phyloP scores from a whole-genome alignment of 2,113 vertebrate species.

The Galeopterus variegatus region DNA sequence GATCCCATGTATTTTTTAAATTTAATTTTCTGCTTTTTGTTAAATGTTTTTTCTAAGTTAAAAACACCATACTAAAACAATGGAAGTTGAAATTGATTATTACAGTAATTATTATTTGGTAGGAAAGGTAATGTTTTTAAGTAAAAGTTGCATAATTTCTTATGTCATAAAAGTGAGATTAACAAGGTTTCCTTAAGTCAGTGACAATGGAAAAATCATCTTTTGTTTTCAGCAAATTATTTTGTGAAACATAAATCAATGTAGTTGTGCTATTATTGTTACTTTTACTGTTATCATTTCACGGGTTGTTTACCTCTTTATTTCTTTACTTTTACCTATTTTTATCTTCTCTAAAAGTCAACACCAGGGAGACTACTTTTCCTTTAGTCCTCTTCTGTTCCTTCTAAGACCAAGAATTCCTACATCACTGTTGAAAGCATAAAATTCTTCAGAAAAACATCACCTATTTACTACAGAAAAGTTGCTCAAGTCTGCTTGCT shows the following conservation, averaged over 20 bases:
- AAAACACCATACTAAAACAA: neutral
- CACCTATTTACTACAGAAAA: neutral
- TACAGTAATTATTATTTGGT: constrained; percentile 1
- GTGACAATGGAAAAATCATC: neutral
- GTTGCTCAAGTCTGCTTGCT: neutral
- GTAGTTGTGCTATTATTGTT: neutral
- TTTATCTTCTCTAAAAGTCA: neutral
- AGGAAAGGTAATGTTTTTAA: neutral
- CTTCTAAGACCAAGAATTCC: neutral
- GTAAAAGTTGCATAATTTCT: neutral
- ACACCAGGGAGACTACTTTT: neutral
- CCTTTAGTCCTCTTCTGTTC: neutral
- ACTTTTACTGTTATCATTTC: neutral
- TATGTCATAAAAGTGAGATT: neutral
- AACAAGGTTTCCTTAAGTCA: neutral
- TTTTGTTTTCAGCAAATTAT: neutral
- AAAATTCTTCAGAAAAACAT: neutral
- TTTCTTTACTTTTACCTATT: neutral
- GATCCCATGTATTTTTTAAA: neutral
- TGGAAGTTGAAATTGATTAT: neutral
- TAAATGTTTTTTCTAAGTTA: neutral
- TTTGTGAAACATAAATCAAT: neutral
- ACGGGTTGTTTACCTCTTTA: neutral
- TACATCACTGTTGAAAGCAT: neutral
- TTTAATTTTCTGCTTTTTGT: neutral